Evolutionary conservation across 2,113 vertebrate species (phyloP), one percentile per base, ranked within the genome.

Genomic region (Archilochus colubris): DNA sequence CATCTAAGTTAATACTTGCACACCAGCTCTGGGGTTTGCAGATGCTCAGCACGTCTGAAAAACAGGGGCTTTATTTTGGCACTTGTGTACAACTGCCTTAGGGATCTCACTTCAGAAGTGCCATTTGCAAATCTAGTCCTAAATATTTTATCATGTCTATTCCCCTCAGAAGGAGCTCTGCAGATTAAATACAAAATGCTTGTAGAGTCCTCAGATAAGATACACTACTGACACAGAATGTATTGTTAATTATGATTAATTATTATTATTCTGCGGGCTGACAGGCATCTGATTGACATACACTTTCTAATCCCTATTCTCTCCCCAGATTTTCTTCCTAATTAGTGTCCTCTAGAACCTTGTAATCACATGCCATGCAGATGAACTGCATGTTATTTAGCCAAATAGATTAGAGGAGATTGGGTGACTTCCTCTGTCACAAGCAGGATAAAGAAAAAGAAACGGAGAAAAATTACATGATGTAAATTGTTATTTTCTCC

Each of bases 301-400:
- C 86, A 86, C 88, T 86, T 95, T 57, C 89, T 95, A 95, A 95
- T 90, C 80, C 80, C 79, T 90, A 86, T 91, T 91, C 69, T 95
- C 77, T 88, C 76, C 80, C 66, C 77, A 91, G 73, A 91, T 88
- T 93, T 90, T 88, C 91, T 84, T 94, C 69, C 80, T 94, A 91
- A 95, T 95, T 93, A 88, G 57, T 31, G 80, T 91, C 93, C 93
- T 95, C 95, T 31, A 90, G 93, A 91, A 82, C 67, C 89, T 72
- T 75, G 85, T 93, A 91, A 96, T 96, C 95, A 91, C 90, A 82
- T 21, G 69, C 73, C 89, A 79, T 25, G 48, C 64, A 74, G 91
- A 91, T 19, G 68, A 88, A 64, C 72, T 23, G 61, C 18, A 25
- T 8, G 75, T 38, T 86, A 83, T 50, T 87, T 46, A 81, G 89